These are phyloP conservation scores for Emydoidea blandingii DNA, from an alignment of 2,797 vertebrate genomes.

Conservation along the genomic window DNA sequence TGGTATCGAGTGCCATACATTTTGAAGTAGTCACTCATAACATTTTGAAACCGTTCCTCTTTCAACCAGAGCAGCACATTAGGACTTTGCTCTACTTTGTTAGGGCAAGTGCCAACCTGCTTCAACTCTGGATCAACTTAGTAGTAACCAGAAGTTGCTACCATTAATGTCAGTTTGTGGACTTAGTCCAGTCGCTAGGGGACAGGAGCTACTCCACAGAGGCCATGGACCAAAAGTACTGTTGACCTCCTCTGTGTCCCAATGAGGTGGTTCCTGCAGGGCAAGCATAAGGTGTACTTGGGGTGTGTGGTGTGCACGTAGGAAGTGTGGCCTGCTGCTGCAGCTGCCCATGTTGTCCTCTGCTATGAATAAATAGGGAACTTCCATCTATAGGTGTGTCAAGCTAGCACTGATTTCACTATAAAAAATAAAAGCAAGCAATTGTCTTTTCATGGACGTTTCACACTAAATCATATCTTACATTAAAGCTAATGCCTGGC, in stretches of 20 bases:
- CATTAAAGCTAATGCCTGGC: background rate
- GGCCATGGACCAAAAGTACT: background rate
- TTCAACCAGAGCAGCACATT: accelerated
- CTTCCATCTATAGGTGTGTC: background rate
- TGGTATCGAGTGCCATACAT: background rate
- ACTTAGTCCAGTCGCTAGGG: accelerated
- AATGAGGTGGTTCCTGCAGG: background rate
- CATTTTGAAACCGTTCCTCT: background rate
- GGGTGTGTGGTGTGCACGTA: too few relatives aligned
- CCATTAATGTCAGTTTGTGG: accelerated
- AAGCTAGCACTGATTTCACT: background rate
- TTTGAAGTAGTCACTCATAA: background rate
- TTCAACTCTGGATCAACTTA: background rate
- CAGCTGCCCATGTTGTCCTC: background rate
- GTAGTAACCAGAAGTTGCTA: background rate
- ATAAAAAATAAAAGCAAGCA: background rate
- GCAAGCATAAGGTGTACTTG: background rate
- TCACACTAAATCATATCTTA: background rate
- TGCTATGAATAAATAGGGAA: background rate
- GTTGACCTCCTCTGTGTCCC: background rate
- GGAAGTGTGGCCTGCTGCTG: background rate
- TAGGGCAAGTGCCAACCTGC: background rate
- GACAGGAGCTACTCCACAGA: background rate
- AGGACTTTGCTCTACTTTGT: background rate
- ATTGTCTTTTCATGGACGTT: background rate